Conservation (phyloP, 2,113 vertebrate species). For the Notarius quadriscutis region DNA sequence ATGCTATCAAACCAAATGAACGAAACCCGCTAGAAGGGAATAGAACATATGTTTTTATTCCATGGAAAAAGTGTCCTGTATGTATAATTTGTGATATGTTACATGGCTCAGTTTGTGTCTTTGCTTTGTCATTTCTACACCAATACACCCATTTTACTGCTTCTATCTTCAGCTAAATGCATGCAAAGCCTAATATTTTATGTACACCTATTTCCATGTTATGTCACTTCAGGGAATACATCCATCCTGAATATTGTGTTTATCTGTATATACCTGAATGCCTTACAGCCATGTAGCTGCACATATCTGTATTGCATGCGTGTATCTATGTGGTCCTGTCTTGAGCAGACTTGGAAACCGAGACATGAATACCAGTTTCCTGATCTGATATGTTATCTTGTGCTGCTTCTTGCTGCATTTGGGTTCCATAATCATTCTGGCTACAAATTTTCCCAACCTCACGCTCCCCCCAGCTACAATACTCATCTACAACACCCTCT, state of each 20-base stretch:
- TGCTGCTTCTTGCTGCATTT: slow-evolving; percentile 1
- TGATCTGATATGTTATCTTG: slow-evolving; percentile 34
- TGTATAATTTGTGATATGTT: neutral
- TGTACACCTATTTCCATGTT: neutral
- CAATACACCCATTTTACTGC: neutral
- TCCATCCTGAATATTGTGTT: slow-evolving; percentile 19
- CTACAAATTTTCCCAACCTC: slow-evolving; percentile 5
- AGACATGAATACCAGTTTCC: neutral
- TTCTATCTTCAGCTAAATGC: neutral
- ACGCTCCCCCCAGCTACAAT: neutral
- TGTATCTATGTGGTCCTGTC: neutral
- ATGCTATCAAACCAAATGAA: too few species aligned
- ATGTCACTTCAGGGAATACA: neutral
- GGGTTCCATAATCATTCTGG: slow-evolving; percentile 22
- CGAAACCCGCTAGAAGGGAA: too few species aligned
- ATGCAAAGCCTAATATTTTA: slow-evolving; percentile 8
- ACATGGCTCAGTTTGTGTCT: neutral
- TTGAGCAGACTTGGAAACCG: neutral
- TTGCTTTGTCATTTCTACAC: neutral
- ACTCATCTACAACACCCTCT: slow-evolving; percentile 9
- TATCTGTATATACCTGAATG: slow-evolving; percentile 6
- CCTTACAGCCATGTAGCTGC: neutral
- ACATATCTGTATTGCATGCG: neutral
- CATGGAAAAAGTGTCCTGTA: too few species aligned
- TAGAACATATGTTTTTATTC: too few species aligned